phyloP scores from a whole-genome alignment of 1,140 invertebrate species.

The Formica exsecta region DNA sequence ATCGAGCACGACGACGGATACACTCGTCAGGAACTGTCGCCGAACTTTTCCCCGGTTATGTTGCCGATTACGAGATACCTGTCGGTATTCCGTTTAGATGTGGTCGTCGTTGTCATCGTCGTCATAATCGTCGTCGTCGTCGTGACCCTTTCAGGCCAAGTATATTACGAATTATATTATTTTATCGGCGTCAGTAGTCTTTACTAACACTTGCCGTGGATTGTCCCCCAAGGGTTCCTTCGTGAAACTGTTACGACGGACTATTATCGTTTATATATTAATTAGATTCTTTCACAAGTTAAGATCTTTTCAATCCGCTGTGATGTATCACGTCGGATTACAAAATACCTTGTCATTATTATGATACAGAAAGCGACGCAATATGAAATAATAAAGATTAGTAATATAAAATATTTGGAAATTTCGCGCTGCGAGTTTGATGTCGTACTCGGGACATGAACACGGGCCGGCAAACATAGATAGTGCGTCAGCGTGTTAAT shows the following conservation, averaged over 20 bases:
- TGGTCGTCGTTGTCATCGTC: constrained; percentile 23
- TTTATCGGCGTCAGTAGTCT: constrained; percentile 4
- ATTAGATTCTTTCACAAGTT: neutral
- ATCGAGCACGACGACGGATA: constrained; percentile 77
- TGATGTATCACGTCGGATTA: neutral
- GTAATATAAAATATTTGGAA: constrained; percentile 58
- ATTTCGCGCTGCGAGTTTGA: constrained; percentile 25
- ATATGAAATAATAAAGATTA: constrained; percentile 50
- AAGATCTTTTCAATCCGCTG: neutral
- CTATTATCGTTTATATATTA: neutral
- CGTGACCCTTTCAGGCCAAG: neutral
- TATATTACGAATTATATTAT: constrained; percentile 20
- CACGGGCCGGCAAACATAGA: constrained; percentile 75
- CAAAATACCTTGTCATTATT: constrained; percentile 7
- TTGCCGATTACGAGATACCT: constrained; percentile 72
- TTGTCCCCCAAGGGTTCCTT: neutral
- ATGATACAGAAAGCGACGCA: neutral
- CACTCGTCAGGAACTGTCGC: constrained; percentile 76
- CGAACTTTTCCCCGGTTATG: constrained; percentile 76
- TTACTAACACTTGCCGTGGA: neutral
- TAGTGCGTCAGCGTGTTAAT: constrained; percentile 81
- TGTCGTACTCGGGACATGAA: constrained; percentile 32
- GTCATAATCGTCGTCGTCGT: neutral
- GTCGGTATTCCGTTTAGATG: constrained; percentile 52
- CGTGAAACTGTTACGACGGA: constrained; percentile 18